Evolutionary conservation across 2,797 vertebrate species (phyloP).

Genomic region (Mus caroli): DNA sequence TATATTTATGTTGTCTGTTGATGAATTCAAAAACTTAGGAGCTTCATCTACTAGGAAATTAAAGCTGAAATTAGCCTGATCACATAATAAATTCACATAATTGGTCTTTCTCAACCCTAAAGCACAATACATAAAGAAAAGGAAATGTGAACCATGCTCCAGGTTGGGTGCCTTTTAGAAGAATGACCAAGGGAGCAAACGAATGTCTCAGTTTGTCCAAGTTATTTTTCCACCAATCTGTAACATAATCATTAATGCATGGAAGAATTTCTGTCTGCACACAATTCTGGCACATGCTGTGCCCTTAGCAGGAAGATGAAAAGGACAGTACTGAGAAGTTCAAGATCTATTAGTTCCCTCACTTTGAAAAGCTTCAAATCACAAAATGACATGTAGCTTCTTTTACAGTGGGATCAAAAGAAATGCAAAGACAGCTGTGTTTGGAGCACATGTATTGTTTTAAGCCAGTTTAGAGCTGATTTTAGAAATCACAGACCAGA

Average conservation of each 20-base stretch:
- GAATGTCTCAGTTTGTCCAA: constrained; percentile 63
- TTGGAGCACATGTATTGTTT: constrained; percentile 78
- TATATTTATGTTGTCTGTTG: not conserved
- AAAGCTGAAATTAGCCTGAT: constrained; percentile 49
- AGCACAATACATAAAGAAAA: not conserved
- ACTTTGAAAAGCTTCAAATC: constrained; percentile 79
- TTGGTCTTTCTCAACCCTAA: not conserved
- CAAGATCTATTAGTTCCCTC: constrained; percentile 63
- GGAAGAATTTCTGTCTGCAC: constrained; percentile 55
- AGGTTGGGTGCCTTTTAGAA: constrained; percentile 12
- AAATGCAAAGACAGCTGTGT: constrained; percentile 81
- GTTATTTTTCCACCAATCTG: constrained; percentile 65
- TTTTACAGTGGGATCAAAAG: constrained; percentile 83
- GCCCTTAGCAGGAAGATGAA: constrained; percentile 71
- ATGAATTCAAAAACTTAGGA: not conserved
- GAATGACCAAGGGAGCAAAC: not conserved
- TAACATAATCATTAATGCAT: constrained; percentile 54
- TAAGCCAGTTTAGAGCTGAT: constrained; percentile 73
- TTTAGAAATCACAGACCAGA: constrained; percentile 76
- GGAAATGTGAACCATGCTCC: constrained; percentile 61
- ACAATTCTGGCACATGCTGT: constrained; percentile 59
- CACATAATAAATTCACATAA: constrained; percentile 43
- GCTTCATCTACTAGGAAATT: not conserved
- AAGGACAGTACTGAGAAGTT: constrained; percentile 72
- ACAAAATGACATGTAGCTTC: constrained; percentile 81